Evolutionary conservation across 2,797 vertebrate species (phyloP).

Genomic region (Margarornis squamiger): DNA sequence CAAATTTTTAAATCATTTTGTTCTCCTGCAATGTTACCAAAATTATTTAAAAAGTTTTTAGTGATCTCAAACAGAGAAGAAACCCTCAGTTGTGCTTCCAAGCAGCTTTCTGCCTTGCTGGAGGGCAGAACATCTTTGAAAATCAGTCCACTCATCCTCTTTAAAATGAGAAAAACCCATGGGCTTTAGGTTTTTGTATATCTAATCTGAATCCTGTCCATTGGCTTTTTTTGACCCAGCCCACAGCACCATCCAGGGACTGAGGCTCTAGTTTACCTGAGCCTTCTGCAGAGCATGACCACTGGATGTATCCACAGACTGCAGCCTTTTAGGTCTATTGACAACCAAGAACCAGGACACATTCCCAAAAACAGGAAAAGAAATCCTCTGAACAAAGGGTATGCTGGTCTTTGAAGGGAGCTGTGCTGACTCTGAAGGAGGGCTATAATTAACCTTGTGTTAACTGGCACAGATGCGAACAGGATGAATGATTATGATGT

Average conservation of each 20-base stretch:
- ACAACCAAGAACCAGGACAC: neutral
- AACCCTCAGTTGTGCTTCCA: neutral
- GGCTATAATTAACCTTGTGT: neutral
- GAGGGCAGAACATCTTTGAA: neutral
- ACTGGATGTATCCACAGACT: rapidly evolving
- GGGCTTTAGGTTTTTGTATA: neutral
- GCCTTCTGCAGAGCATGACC: rapidly evolving
- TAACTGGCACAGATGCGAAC: neutral
- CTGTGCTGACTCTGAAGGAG: neutral
- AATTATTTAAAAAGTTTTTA: neutral
- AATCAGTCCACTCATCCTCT: neutral
- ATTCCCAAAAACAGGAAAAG: neutral
- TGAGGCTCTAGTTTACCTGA: neutral
- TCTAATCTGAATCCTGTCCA: neutral
- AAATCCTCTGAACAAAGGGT: neutral
- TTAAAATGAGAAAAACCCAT: neutral
- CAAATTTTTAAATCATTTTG: neutral
- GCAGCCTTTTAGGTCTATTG: neutral
- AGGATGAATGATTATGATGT: neutral
- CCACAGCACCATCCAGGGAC: neutral
- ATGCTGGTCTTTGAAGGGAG: neutral
- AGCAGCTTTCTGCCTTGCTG: neutral
- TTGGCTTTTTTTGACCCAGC: neutral
- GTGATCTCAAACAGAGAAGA: neutral
- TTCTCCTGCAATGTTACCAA: neutral